phyloP scores from a whole-genome alignment of 35 echinoderm and acorn worm genomes.

The Amphiura filiformis region DNA sequence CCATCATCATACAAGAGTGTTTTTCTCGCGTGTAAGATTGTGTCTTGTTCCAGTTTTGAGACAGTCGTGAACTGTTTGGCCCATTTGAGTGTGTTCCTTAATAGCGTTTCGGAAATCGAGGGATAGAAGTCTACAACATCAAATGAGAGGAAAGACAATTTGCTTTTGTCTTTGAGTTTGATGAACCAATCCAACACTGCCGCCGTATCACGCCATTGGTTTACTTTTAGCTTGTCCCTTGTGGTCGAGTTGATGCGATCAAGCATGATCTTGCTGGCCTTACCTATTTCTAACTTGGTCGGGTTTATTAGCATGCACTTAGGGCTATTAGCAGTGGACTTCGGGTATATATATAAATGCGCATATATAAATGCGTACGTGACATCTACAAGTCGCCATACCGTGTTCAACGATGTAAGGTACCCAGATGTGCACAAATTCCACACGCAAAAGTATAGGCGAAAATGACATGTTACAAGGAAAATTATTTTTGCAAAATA shows the following conservation, averaged over 20 bases:
- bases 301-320: conserved; percentile 5
- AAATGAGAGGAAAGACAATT: neutral
- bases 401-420: too few relatives aligned
- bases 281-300: neutral
- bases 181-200: neutral
- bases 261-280: neutral
- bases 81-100: neutral
- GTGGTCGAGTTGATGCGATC: neutral
- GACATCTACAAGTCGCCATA: too few relatives aligned
- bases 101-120: neutral
- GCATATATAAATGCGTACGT: too few relatives aligned
- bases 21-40: neutral
- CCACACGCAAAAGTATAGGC: too few relatives aligned
- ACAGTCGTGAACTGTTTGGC: neutral
- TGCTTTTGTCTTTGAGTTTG: neutral
- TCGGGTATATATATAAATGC: too few relatives aligned
- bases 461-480: too few relatives aligned
- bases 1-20: neutral
- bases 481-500: too few relatives aligned
- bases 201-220: neutral
- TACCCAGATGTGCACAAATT: too few relatives aligned
- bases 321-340: too few relatives aligned
- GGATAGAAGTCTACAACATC: neutral
- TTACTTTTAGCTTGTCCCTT: neutral
- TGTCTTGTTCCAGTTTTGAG: neutral